A percentile compares a stretch with the other conserved stretches of the same genome.
phyloP scores from a whole-genome alignment of 2,888 invertebrate genomes.

The Ectropis crepuscularia region DNA sequence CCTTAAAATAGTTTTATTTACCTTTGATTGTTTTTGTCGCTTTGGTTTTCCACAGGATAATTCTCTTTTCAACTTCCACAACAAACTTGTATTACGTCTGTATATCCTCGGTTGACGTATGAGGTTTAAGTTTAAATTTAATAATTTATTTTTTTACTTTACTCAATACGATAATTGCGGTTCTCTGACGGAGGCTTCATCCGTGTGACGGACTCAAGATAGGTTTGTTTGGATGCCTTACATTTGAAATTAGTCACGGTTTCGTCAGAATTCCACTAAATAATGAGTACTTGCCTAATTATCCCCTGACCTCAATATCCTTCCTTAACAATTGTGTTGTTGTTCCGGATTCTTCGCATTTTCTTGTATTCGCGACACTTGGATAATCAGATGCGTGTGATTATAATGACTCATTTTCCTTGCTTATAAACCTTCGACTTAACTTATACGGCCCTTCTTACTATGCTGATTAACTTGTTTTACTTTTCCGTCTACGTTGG shows the following conservation, averaged over 20 bases:
- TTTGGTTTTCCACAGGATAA: slow-evolving; percentile 7
- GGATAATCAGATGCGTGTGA: slow-evolving; percentile 29
- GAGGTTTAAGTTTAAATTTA: neutral
- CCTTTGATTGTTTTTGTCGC: neutral
- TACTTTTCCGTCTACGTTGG: slow-evolving; percentile 11
- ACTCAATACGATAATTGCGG: neutral
- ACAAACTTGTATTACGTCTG: neutral
- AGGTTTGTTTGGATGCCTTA: slow-evolving; percentile 18
- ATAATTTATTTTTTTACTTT: neutral
- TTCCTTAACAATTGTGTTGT: slow-evolving; percentile 39
- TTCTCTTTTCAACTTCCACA: neutral
- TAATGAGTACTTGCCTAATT: slow-evolving; percentile 41
- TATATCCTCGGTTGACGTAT: slow-evolving; percentile 7
- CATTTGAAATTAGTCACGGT: slow-evolving; percentile 50
- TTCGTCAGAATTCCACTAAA: slow-evolving; percentile 49
- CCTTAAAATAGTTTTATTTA: too few relatives aligned
- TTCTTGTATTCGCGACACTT: slow-evolving; percentile 30
- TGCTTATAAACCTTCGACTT: slow-evolving; percentile 29
- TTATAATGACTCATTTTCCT: slow-evolving; percentile 34
- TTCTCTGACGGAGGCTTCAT: slow-evolving; percentile 10
- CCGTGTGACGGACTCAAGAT: slow-evolving; percentile 19
- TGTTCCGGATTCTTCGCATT: slow-evolving; percentile 40
- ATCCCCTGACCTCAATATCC: slow-evolving; percentile 50
- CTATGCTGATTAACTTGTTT: slow-evolving; percentile 26
- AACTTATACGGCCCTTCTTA: slow-evolving; percentile 30